Evolutionary conservation across 2,888 invertebrate species (phyloP), one percentile per base, ranked within the genome.

Genomic region (Periphyllus acericola): DNA sequence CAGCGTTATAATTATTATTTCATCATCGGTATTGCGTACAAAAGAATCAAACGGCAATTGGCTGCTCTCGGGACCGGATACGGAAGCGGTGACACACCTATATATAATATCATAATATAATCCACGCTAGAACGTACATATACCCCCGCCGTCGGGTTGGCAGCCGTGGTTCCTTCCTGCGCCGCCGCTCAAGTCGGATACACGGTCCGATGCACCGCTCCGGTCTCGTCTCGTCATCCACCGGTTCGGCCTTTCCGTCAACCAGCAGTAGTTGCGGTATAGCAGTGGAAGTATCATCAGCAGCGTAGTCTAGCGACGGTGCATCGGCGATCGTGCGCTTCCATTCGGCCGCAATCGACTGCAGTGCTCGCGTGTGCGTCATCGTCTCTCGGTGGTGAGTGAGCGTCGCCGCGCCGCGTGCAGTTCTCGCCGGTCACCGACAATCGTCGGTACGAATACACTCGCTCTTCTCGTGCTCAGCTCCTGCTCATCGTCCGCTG

Each of bases 111-210:
- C 19, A 52, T 29, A 60, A 34, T 19, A 36, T 19, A 6, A 17
- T 34, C 19, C 2, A 11, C 3, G 9, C 74, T 2, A 21, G n/a
- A 66, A 34, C 4, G 78, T 55, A 55, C 3, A 3, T 25, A 11
- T 66, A 1, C 78, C 68, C n/a, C 55, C 40, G 25, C 40, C 83
- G 66, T 76, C 80, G 74, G 74, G 46, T 72, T 72, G 66, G 80
- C 74, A 71, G 80, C 86, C 86, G 80, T 81, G 86, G 86, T 87
- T 87, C 86, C 86, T 87, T 80, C 86, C 80, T 87, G 71, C 36
- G 52, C 19, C 86, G 79, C 34, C 46, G 29, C 36, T 9, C 55
- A 21, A 29, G 19, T 72, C 80, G 86, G 86, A 87, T 40, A 72
- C 74, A 74, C 80, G 86, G 80, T 87, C 52, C 60, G 60, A 21